phyloP scores from a whole-genome alignment of 1,140 invertebrate genomes.

The Zaprionus lachaisei region DNA sequence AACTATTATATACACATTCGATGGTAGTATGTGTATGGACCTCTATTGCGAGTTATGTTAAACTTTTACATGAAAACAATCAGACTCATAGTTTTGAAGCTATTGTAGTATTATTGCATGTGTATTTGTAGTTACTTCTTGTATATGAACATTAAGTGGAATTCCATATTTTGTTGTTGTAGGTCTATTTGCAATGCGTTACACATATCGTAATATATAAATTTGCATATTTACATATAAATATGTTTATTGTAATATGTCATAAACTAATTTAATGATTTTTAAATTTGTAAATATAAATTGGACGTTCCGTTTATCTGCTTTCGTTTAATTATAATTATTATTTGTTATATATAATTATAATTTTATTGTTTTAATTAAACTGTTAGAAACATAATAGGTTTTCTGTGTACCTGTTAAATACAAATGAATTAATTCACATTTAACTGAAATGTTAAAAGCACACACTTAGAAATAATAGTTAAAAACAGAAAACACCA shows the following conservation, averaged over 20 bases:
- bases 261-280: background rate
- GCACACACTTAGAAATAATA: background rate
- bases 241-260: background rate
- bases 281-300: background rate
- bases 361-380: background rate
- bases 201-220: background rate
- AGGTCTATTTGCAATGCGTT: background rate
- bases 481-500: background rate
- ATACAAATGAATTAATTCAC: background rate
- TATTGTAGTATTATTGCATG: background rate
- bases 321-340: background rate
- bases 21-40: too few relatives aligned
- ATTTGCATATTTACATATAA: background rate
- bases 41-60: too few relatives aligned
- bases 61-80: background rate
- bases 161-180: background rate
- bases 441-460: background rate
- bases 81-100: background rate
- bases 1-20: too few relatives aligned
- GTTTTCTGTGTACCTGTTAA: conserved; percentile 1
- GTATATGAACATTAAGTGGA: background rate
- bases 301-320: background rate
- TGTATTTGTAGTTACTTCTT: background rate
- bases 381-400: background rate
- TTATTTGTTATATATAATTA: background rate